Evolutionary conservation across 2,888 invertebrate species (phyloP), one percentile per base, ranked within the genome.

Genomic region (Subacronicta megacephala): DNA sequence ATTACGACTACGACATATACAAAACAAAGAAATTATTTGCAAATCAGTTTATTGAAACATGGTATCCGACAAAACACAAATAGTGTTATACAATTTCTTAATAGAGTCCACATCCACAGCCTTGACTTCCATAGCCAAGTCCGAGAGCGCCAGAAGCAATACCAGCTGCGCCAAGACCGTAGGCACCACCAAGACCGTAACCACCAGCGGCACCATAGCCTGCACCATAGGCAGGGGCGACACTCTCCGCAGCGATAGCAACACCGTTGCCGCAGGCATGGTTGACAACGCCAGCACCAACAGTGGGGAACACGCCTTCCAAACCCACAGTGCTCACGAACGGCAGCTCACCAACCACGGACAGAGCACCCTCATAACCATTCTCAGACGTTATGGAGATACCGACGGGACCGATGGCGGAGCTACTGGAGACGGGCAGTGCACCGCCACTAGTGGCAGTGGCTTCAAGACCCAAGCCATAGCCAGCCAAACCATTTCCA

Each of bases 341-440:
- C 5, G 72, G 72, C 20, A 63, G 37, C 54, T 63, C 72, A 54
- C 70, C 75, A 49, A 37, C 42, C 9, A 62, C 65, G 9, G 45
- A 38, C n/a, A 75, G 46, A 23, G 40, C 15, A 38, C 74, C 75
- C 16, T 72, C 75, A 16, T 20, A 75, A 6, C 42, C 43, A 16
- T 72, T 75, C n/a, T 75, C 75, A 38, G 75, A 75, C 3, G 42
- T 41, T 20, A 75, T 26, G 7, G 69, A 52, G 20, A 75, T 35
- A 0, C 72, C 72, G 9, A 10, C 57, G 23, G 75, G 75, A 17
- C 52, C 37, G 7, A 57, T 38, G 15, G 37, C 6, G n/a, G 70
- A 74, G 1, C n/a, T 6, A 31, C 62, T 75, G 38, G 64, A 40
- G 17, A 75, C 53, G 3, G 65, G 59, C 6, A 74, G 38, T 41